A percentile compares a stretch with the other conserved stretches of the same genome.
These are phyloP conservation scores for Psix sp. DNA, from an alignment of 1,140 invertebrate genomes.

Conservation along the genomic window DNA sequence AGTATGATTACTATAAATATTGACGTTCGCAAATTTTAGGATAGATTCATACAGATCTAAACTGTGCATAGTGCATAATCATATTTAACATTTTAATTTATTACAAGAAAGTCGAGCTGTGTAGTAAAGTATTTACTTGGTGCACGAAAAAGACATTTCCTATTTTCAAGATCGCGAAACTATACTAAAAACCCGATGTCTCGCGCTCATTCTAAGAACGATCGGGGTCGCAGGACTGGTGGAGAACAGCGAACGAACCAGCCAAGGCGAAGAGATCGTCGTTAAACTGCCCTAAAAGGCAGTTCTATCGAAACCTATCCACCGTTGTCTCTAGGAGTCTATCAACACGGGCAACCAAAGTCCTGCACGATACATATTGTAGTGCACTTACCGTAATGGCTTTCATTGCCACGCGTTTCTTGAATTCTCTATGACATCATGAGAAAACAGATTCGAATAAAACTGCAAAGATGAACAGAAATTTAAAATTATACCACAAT, in stretches of 20 bases:
- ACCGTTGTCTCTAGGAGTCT: slow-evolving; percentile 64
- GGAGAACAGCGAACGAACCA: slow-evolving; percentile 62
- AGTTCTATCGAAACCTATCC: slow-evolving; percentile 67
- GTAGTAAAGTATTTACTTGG: slow-evolving; percentile 5
- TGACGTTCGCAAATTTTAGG: too few species aligned
- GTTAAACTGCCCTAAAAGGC: slow-evolving; percentile 73
- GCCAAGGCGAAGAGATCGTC: slow-evolving; percentile 65
- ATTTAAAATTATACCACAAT: too few species aligned
- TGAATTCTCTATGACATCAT: too few species aligned
- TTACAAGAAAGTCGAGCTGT: too few species aligned
- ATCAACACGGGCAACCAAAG: slow-evolving; percentile 54
- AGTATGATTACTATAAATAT: slow-evolving; percentile 28
- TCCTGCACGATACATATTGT: slow-evolving; percentile 46
- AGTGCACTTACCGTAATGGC: slow-evolving; percentile 56
- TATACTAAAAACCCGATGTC: slow-evolving; percentile 70
- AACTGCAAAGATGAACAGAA: too few species aligned
- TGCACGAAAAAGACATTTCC: slow-evolving; percentile 59
- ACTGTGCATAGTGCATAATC: too few species aligned
- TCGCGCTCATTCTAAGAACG: slow-evolving; percentile 69
- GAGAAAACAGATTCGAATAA: too few species aligned
- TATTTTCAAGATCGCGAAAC: slow-evolving; percentile 66
- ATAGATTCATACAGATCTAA: too few species aligned
- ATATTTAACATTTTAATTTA: too few species aligned
- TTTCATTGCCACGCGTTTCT: slow-evolving; percentile 58
- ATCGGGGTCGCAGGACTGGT: slow-evolving; percentile 71